Base-by-base conservation (phyloP, 2,113 vertebrate species). In the Megaceryle torquata region DNA sequence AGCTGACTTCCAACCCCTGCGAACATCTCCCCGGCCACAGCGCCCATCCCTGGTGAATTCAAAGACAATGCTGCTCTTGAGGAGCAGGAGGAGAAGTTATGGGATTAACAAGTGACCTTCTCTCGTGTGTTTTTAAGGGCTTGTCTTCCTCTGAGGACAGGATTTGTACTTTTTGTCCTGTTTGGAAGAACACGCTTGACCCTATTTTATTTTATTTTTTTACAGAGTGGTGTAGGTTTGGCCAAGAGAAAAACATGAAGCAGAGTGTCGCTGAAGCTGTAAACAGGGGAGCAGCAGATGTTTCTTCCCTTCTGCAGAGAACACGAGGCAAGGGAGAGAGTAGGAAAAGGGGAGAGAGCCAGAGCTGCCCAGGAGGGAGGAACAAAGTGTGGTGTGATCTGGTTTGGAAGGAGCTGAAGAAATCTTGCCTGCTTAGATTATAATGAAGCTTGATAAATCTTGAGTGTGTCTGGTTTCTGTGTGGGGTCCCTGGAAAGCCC, bases 111-210 rank as follows among this genome's bases (percentile, higher is more conserved):
- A 1, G 35, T 70, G 81, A 51, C 60, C 89, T 92, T 64, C 86
- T 60, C 31, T 54, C 59, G 4, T 14, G 16, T 41, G 82, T 31
- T 87, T 85, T 74, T 37, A 59, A 35, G 75, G 63, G 33, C 53
- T 56, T 35, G 28, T 56, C 50, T 7, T 75, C 44, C 72, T 78
- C 91, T 53, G 35, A 71, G 95, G 87, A 82, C 37, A 8, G 43
- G 20, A 22, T 43, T 78, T 68, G 91, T 88, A 95, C 78, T 79
- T 79, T 64, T 15, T 76, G 93, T 93, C 71, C 96, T n/a, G 20
- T 53, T 88, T 29, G 4, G 67, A 80, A 60, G 57, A 78, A 75
- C 75, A 50, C 0, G 1, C 33, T 77, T 56, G 79, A 29, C 21
- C 1, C 0, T 71, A 29, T 51, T 54, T 72, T 31, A 24, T 54